Conservation (phyloP, 2,113 vertebrate species). For the Haemorhous mexicanus region DNA sequence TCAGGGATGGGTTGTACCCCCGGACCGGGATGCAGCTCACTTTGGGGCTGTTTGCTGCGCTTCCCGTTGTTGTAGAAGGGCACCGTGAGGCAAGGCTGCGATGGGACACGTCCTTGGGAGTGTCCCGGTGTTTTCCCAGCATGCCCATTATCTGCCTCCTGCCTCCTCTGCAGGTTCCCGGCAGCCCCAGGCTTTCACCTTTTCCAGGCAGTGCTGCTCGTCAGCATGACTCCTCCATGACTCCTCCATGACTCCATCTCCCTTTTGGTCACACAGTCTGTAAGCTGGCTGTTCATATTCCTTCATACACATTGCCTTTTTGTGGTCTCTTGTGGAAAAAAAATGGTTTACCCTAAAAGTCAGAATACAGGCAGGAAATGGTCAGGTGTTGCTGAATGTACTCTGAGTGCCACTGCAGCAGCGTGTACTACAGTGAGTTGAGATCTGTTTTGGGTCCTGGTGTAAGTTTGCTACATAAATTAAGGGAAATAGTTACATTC, state of each 20-base stretch:
- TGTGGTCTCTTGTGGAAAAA: not conserved
- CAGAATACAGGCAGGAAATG: not conserved
- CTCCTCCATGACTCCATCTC: not conserved
- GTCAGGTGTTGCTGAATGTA: not conserved
- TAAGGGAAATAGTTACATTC: not conserved
- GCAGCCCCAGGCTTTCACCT: not conserved
- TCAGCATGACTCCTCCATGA: not conserved
- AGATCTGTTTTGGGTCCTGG: not conserved
- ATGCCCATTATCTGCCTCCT: not conserved
- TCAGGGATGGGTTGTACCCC: accelerated
- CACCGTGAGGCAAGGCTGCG: not conserved
- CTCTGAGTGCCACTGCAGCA: not conserved
- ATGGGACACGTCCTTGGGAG: too few relatives aligned
- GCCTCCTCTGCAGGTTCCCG: not conserved
- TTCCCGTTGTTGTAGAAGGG: not conserved
- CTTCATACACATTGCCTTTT: accelerated
- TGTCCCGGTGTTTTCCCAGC: not conserved
- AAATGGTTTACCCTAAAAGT: not conserved
- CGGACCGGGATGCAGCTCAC: accelerated
- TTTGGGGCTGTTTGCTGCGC: not conserved
- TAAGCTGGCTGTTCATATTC: accelerated
- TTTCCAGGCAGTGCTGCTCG: accelerated
- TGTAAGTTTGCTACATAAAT: not conserved
- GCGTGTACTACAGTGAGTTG: not conserved
- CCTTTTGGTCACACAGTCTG: not conserved